Evolutionary conservation across 2,797 vertebrate species (phyloP).

Genomic region (Periparus ater): DNA sequence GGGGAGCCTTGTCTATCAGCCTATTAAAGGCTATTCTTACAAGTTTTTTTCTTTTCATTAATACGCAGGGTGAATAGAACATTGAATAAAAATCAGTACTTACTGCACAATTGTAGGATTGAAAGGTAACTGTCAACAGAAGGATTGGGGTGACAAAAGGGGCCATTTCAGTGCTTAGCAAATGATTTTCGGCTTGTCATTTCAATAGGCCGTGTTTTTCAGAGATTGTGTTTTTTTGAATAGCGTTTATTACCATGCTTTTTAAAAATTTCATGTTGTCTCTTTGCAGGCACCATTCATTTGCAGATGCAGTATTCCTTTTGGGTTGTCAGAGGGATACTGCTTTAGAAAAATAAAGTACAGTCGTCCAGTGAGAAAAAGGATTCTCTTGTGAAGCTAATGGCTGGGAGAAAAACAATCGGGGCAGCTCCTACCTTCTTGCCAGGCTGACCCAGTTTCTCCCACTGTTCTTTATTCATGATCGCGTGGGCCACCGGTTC

Average conservation of each 20-base stretch:
- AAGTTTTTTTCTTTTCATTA: conserved; percentile 83
- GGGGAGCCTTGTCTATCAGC: conserved; percentile 84
- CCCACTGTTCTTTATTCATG: conserved; percentile 70
- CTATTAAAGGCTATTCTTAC: conserved; percentile 87
- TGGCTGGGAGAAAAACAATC: conserved; percentile 38
- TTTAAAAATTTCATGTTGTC: conserved; percentile 69
- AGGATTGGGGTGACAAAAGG: conserved; percentile 81
- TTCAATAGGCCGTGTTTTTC: conserved; percentile 83
- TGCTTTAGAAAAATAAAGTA: conserved; percentile 60
- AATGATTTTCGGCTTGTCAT: conserved; percentile 85
- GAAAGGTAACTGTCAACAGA: conserved; percentile 90
- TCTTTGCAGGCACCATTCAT: conserved; percentile 69
- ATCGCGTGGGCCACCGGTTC: conserved; percentile 47
- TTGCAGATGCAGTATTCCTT: conserved; percentile 61
- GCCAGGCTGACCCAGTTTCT: conserved; percentile 68
- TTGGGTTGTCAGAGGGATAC: conserved; percentile 52
- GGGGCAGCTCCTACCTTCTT: conserved; percentile 65
- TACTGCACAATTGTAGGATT: conserved; percentile 85
- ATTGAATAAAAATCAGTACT: conserved; percentile 87
- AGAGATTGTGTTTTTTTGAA: conserved; percentile 83
- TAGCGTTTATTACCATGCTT: conserved; percentile 77
- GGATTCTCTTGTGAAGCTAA: conserved; percentile 38
- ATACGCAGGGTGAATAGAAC: conserved; percentile 83
- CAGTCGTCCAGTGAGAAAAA: conserved; percentile 50
- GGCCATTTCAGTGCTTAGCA: conserved; percentile 78